Evolutionary conservation across 2,113 vertebrate species (phyloP), one percentile per base, ranked within the genome.

Genomic region (Numida meleagris): DNA sequence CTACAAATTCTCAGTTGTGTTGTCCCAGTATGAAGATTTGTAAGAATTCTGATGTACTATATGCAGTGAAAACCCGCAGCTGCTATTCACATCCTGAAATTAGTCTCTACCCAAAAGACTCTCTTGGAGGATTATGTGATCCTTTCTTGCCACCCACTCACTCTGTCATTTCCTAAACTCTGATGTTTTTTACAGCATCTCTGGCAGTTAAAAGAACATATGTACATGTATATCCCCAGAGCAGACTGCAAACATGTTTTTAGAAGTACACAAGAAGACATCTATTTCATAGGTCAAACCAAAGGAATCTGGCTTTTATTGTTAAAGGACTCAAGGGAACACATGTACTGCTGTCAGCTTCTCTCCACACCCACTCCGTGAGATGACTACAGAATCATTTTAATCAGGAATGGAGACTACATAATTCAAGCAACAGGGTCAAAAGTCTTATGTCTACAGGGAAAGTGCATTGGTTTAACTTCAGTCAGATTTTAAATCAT

Each of bases 121-220:
- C 78, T 65, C 68, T 62, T 73, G 73, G 63, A 84, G n/a, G 46
- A 53, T 76, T 73, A 51, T 1, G 16, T 19, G 82, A 84, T 80
- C 51, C 80, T 79, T 75, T 78, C 74, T 87, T 46, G 58, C 62
- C 93, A 88, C 91, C 86, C 91, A 80, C 95, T 93, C 27, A 0
- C 73, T 57, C 51, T 65, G 77, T 77, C 70, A 89, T 73, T 94
- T 95, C 88, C 93, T 79, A 90, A 93, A 82, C 93, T 86, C 87
- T 79, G 88, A 62, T 84, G 71, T 50, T 73, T 45, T 84, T 65
- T 59, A 59, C 65, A 40, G 15, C 74, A 53, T 27, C 62, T 88
- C 71, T 79, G 90, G 86, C 74, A 78, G 73, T 70, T 67, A 71
- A 67, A 85, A 92, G 77, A 90, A 36, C 77, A 79, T 18, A 80